These are phyloP conservation scores for Syndactyla subalaris DNA, from an alignment of 2,797 vertebrate genomes.

Conservation along the genomic window DNA sequence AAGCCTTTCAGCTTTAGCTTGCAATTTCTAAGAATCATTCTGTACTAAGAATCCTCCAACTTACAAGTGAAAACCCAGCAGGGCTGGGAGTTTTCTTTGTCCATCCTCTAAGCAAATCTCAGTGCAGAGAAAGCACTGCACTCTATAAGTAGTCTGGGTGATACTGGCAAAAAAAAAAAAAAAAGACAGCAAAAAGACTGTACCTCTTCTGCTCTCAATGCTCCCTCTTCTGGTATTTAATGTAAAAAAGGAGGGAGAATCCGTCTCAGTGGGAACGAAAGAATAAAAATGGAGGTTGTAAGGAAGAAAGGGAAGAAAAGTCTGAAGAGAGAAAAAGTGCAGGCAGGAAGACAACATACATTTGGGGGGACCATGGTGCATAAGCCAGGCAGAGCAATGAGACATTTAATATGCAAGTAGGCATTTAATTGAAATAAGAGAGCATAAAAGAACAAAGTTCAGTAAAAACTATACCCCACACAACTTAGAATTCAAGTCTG, in stretches of 20 bases:
- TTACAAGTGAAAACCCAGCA: neutral
- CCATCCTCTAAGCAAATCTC: neutral
- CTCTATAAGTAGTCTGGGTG: neutral
- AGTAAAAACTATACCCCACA: neutral
- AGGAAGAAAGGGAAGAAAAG: neutral
- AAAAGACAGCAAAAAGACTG: neutral
- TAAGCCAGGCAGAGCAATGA: neutral
- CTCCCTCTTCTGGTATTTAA: constrained; percentile 29
- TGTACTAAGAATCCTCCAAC: neutral
- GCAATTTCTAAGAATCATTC: neutral
- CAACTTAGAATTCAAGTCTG: neutral
- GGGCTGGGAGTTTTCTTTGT: neutral
- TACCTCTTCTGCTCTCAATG: neutral
- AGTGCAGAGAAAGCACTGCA: neutral
- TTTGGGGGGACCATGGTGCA: neutral
- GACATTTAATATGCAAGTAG: neutral
- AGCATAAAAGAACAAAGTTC: neutral
- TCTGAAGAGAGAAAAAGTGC: neutral
- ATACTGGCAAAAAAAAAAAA: neutral
- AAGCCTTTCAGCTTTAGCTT: neutral
- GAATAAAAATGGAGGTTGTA: neutral
- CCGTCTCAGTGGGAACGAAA: neutral
- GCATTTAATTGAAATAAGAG: neutral
- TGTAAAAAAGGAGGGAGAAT: neutral
- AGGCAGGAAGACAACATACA: neutral